Conservation (phyloP, 2,797 vertebrate genomes). For the Lepilemur septentrionalis region DNA sequence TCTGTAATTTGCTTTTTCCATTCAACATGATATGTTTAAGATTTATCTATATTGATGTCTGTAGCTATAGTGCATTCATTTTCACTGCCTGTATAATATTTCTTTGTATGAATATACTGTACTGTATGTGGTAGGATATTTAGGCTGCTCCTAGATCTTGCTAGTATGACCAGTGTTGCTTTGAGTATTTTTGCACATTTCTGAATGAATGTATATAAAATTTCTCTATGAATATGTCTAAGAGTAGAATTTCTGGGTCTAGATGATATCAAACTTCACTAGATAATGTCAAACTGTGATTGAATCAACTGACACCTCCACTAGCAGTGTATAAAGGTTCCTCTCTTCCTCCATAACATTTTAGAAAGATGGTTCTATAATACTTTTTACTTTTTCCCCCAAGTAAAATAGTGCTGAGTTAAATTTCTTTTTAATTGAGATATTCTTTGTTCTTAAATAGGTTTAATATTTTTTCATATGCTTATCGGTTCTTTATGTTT, state of each 20-base stretch:
- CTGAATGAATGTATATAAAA: background rate
- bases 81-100: background rate
- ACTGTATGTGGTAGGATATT: background rate
- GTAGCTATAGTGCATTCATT: background rate
- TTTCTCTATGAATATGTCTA: background rate
- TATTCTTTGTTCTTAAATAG: background rate
- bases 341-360: background rate
- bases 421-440: background rate
- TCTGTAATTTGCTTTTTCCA: background rate
- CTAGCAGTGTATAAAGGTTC: background rate
- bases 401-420: background rate
- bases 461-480: background rate
- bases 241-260: background rate
- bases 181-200: background rate
- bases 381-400: background rate
- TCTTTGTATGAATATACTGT: background rate
- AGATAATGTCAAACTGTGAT: background rate
- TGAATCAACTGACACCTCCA: background rate
- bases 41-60: background rate
- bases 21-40: background rate
- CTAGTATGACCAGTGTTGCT: background rate
- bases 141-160: background rate
- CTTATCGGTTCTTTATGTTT: background rate
- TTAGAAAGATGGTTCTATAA: background rate
- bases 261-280: background rate